Evolutionary conservation across 2,888 invertebrate species (phyloP).

Genomic region (Periphyllus acericola): DNA sequence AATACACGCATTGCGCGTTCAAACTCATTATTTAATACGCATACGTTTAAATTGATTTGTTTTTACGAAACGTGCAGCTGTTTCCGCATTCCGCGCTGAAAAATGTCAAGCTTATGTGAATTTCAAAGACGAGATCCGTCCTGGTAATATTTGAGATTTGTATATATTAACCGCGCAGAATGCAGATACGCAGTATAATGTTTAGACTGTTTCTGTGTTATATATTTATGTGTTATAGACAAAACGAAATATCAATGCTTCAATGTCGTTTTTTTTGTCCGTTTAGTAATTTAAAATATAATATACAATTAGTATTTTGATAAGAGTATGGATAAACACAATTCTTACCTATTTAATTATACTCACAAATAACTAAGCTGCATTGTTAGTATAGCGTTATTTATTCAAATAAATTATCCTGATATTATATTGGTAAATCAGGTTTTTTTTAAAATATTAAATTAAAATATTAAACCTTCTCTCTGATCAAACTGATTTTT

Average conservation of each 20-base stretch:
- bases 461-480: too few relatives aligned
- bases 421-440: too few relatives aligned
- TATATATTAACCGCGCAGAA: too few relatives aligned
- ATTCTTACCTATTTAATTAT: too few relatives aligned
- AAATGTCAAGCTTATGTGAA: conserved; percentile 25
- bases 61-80: neutral
- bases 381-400: too few relatives aligned
- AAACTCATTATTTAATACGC: neutral
- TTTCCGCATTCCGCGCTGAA: neutral
- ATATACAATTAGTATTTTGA: neutral
- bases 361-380: too few relatives aligned
- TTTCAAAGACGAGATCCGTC: neutral
- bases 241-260: neutral
- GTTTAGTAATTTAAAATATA: conserved; percentile 11
- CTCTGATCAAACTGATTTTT: too few relatives aligned
- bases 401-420: too few relatives aligned
- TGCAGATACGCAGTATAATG: neutral
- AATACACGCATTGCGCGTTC: neutral
- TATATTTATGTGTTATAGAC: neutral
- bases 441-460: too few relatives aligned
- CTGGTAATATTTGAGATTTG: neutral
- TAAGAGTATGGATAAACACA: too few relatives aligned
- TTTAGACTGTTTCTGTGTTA: neutral
- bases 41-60: neutral
- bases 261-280: conserved; percentile 13